A percentile compares a stretch with the other conserved stretches of the same genome.
These are phyloP conservation scores for Acleris cristana DNA, from an alignment of 2,888 invertebrate species.

Conservation along the genomic window DNA sequence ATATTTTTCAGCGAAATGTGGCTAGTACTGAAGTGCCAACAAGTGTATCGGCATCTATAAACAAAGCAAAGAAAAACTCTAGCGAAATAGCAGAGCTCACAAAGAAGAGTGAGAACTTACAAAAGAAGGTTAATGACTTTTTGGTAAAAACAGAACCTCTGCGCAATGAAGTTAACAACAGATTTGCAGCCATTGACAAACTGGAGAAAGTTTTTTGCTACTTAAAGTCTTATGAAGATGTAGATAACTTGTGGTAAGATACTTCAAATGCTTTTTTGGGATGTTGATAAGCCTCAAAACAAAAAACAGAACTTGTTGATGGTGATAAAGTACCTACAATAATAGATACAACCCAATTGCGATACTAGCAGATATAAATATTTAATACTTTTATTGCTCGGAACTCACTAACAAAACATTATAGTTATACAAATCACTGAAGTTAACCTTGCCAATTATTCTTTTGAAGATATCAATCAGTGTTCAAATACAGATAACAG, in stretches of 20 bases:
- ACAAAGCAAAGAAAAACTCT: constrained; percentile 83
- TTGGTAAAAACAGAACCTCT: constrained; percentile 70
- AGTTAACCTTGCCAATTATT: too few relatives aligned
- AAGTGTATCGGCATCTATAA: constrained; percentile 85
- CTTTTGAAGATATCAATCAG: too few relatives aligned
- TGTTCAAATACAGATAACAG: too few relatives aligned
- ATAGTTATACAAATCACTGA: too few relatives aligned
- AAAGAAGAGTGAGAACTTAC: constrained; percentile 72
- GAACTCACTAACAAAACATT: too few relatives aligned
- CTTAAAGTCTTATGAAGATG: constrained; percentile 86
- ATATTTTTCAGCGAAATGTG: constrained; percentile 82
- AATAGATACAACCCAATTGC: too few relatives aligned
- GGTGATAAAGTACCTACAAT: too few relatives aligned
- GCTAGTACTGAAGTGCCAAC: constrained; percentile 86
- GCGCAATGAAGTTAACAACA: constrained; percentile 69
- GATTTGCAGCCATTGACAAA: constrained; percentile 75
- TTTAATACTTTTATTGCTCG: too few relatives aligned
- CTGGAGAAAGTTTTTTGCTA: constrained; percentile 86
- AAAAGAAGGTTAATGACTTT: constrained; percentile 67
- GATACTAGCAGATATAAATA: too few relatives aligned
- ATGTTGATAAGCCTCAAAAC: too few relatives aligned
- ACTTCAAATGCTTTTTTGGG: too few relatives aligned
- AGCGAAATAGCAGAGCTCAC: constrained; percentile 77
- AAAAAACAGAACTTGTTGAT: too few relatives aligned
- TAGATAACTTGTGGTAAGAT: constrained; percentile 88